Conservation (phyloP, 2,797 vertebrate genomes). For the Sebastes hubbsi region DNA sequence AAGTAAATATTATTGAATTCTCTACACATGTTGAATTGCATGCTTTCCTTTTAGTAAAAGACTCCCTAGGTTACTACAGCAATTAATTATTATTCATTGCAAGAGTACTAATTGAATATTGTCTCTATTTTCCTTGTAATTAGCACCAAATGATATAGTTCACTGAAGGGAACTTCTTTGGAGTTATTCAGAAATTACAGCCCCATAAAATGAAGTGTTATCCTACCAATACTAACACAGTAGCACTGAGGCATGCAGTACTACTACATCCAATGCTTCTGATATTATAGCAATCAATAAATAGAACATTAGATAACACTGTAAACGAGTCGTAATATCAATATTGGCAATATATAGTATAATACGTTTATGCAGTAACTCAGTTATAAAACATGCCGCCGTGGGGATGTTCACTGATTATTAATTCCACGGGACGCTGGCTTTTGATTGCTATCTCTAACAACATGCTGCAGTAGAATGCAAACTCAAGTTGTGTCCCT, state of each 20-base stretch:
- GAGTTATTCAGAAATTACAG: constrained; percentile 14
- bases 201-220: constrained; percentile 4
- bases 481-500: constrained; percentile 29
- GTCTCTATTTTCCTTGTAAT: constrained; percentile 9
- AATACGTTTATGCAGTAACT: constrained; percentile 4
- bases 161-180: not conserved
- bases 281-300: not conserved
- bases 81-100: constrained; percentile 16
- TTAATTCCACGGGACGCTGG: constrained; percentile 19
- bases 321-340: constrained; percentile 4
- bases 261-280: not conserved
- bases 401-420: not conserved
- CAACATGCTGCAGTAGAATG: constrained; percentile 33
- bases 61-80: not conserved
- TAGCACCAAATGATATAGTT: constrained; percentile 16
- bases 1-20: not conserved
- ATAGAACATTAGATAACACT: not conserved
- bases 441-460: constrained; percentile 44
- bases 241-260: not conserved
- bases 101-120: not conserved
- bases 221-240: not conserved
- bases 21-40: not conserved
- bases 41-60: not conserved
- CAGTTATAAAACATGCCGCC: not conserved
- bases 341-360: not conserved